Percentiles rank a stretch among this genome's conserved stretches.
Evolutionary conservation across 1,140 invertebrate species (phyloP).

Genomic region (Megalonaias nervosa): DNA sequence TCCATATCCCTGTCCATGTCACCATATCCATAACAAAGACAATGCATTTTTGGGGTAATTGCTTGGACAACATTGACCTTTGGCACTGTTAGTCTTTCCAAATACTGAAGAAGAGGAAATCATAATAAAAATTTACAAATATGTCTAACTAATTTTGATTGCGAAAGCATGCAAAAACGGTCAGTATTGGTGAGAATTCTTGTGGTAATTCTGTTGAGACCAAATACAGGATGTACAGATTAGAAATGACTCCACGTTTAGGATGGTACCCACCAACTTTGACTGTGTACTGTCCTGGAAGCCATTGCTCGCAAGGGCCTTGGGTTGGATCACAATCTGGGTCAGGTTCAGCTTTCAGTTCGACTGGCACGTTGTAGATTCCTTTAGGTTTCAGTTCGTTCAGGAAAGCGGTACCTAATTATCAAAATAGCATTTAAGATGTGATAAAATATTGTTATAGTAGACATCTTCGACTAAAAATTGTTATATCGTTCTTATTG

Average conservation of each 20-base stretch:
- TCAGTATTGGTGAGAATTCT: too few relatives aligned
- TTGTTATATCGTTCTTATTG: not conserved
- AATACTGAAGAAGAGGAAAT: too few relatives aligned
- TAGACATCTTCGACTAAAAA: not conserved
- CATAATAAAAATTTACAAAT: too few relatives aligned
- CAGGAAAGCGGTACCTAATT: conserved; percentile 53
- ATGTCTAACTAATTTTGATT: too few relatives aligned
- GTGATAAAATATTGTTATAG: not conserved
- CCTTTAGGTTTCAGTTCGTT: conserved; percentile 50
- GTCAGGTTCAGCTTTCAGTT: conserved; percentile 61
- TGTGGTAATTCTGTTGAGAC: too few relatives aligned
- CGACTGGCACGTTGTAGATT: conserved; percentile 45
- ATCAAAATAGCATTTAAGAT: not conserved
- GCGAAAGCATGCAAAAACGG: too few relatives aligned
- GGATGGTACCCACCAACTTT: conserved; percentile 51
- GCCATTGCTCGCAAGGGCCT: conserved; percentile 65
- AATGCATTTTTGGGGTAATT: too few relatives aligned
- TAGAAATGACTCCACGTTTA: not conserved
- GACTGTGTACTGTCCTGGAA: conserved; percentile 63
- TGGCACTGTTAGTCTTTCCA: too few relatives aligned
- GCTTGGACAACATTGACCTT: too few relatives aligned
- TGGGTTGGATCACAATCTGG: conserved; percentile 66
- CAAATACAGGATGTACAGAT: too few relatives aligned
- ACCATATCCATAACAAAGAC: too few relatives aligned
- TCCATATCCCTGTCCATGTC: too few relatives aligned